Evolutionary conservation across 1,140 invertebrate genomes (phyloP).

Genomic region (Pogonus chalceus): DNA sequence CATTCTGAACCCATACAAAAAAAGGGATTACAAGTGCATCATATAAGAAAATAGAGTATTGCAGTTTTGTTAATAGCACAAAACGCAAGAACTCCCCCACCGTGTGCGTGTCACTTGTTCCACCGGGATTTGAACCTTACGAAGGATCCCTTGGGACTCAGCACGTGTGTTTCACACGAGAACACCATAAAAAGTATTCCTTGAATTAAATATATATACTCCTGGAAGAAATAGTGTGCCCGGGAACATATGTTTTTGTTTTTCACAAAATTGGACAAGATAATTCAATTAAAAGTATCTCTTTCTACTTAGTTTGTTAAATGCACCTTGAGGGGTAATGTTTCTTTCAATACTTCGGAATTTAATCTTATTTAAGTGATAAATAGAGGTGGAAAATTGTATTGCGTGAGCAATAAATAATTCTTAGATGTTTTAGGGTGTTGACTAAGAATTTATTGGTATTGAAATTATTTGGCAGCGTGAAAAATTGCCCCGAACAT

Average conservation of each 20-base stretch:
- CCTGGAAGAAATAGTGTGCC: not conserved
- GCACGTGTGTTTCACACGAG: not conserved
- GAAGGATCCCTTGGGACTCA: not conserved
- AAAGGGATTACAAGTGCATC: not conserved
- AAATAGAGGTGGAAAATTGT: too few species aligned
- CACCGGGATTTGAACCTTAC: not conserved
- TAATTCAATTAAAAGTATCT: not conserved
- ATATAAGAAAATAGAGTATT: not conserved
- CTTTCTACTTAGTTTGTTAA: not conserved
- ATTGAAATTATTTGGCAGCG: too few species aligned
- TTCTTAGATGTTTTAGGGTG: too few species aligned
- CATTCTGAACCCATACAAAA: too few species aligned
- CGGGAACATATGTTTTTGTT: too few species aligned
- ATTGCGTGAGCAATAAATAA: too few species aligned
- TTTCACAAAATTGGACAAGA: not conserved
- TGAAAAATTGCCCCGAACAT: too few species aligned
- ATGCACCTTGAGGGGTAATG: too few species aligned
- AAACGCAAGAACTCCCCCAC: not conserved
- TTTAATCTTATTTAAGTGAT: too few species aligned
- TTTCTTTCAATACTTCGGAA: too few species aligned
- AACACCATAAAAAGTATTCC: not conserved
- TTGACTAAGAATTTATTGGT: too few species aligned
- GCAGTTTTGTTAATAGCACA: not conserved
- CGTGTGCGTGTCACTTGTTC: not conserved
- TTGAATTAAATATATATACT: slow-evolving; percentile 5